Percentiles rank a stretch among this genome's conserved stretches.
Evolutionary conservation across 2,797 vertebrate genomes (phyloP).

Genomic region (Phataginus tetradactyla): DNA sequence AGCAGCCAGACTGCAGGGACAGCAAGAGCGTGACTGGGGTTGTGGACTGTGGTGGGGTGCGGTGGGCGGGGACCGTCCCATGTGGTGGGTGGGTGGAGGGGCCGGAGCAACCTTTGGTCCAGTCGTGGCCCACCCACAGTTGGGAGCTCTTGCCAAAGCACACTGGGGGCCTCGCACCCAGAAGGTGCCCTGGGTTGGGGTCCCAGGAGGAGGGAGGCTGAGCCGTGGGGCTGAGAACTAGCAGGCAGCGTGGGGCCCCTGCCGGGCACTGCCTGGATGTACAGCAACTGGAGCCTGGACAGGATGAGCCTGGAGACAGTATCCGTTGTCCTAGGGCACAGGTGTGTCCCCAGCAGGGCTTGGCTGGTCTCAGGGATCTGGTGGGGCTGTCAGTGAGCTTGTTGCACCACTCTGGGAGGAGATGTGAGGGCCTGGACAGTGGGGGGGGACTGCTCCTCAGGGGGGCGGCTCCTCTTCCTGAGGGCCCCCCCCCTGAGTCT

Average conservation of each 20-base stretch:
- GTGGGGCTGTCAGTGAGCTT: too few species aligned
- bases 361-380: neutral
- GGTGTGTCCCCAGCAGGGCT: too few species aligned
- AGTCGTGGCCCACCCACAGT: neutral
- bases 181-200: neutral
- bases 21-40: too few species aligned
- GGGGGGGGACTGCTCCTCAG: neutral
- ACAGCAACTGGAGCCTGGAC: neutral
- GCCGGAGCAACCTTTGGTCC: neutral
- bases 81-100: neutral
- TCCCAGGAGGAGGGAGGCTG: too few species aligned
- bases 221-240: too few species aligned
- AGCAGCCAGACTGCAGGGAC: too few species aligned
- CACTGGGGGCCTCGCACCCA: too few species aligned
- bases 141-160: neutral
- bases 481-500: neutral
- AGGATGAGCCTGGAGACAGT: neutral
- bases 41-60: too few species aligned
- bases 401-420: neutral
- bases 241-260: too few species aligned
- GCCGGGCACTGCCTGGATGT: too few species aligned
- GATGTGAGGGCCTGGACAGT: neutral
- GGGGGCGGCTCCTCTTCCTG: too few species aligned
- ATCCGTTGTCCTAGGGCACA: neutral
- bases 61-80: neutral